These are phyloP conservation scores for Drosophila ustulata DNA, from an alignment of 2,888 invertebrate species.

Conservation along the genomic window DNA sequence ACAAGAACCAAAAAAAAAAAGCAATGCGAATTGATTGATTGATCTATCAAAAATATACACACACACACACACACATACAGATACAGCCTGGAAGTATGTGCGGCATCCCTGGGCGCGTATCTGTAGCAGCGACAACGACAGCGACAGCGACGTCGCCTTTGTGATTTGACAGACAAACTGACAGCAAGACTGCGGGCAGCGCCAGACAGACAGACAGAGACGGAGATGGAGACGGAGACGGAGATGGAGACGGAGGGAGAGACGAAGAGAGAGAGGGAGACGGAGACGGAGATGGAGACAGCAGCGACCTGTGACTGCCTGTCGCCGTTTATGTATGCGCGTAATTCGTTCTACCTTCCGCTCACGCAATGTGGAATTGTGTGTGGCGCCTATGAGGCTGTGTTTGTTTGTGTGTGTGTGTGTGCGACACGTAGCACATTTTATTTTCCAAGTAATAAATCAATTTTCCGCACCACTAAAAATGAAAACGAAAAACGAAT, in stretches of 20 bases:
- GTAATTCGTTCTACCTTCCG: conserved; percentile 49
- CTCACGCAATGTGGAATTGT: conserved; percentile 2
- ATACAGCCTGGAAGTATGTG: conserved; percentile 10
- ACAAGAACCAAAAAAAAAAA: conserved; percentile 46
- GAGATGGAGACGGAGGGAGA: conserved; percentile 15
- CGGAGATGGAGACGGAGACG: no score
- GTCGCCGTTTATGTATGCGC: conserved; percentile 81
- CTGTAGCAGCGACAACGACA: conserved; percentile 48
- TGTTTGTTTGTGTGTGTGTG: conserved; percentile 50
- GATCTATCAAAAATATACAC: conserved; percentile 78
- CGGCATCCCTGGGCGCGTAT: conserved; percentile 59
- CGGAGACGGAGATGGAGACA: conserved; percentile 9
- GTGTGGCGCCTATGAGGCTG: conserved; percentile 38
- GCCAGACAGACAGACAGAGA: conserved; percentile 13
- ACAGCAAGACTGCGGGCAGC: conserved; percentile 71
- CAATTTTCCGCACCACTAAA: conserved; percentile 82
- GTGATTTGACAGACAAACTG: conserved; percentile 80
- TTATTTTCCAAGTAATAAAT: conserved; percentile 82
- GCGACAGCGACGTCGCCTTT: conserved; percentile 59
- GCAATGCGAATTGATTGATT: conserved; percentile 75
- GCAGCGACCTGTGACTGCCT: conserved; percentile 71
- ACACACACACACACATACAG: conserved; percentile 16
- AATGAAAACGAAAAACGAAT: conserved; percentile 82
- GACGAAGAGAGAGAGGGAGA: conserved; percentile 8
- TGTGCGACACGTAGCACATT: conserved; percentile 80